Evolutionary conservation across 2,113 vertebrate genomes (phyloP), one percentile per base, ranked within the genome.

Genomic region (Charina bottae): DNA sequence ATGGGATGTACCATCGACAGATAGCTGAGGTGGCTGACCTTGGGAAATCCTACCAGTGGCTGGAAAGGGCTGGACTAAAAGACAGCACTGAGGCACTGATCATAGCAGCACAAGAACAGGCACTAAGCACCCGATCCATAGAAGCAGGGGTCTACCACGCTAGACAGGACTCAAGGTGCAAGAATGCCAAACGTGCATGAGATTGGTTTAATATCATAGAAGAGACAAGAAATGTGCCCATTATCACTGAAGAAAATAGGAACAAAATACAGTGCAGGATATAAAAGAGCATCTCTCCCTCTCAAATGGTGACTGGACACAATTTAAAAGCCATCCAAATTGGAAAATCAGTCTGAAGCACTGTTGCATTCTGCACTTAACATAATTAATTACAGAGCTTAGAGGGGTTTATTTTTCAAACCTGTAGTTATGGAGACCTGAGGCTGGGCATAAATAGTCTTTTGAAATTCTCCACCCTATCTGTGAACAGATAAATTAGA

Each of bases 171-270:
- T n/a, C n/a, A n/a, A n/a, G n/a, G n/a, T n/a, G n/a, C n/a, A n/a
- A 89, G 24, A 89, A 89, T 89, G 89, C 37, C 49, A 89, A 89
- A 21, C n/a, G 37, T 78, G 68, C 19, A 23, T 87, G n/a, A 55
- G 62, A 55, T 37, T 72, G 68, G 64, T 10, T 11, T 37, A 56
- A 89, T 89, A 89, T n/a, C 28, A 72, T 2, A 55, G 49, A 54
- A 89, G 68, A 55, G 15, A 49, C 53, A 78, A 78, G n/a, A 78
- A 26, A 78, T 78, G 19, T 72, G 64, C 9, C n/a, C 26, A 6
- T 55, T n/a, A 37, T 15, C 53, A 58, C 58, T 28, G 19, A 56
- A 78, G 89, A 83, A 19, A 28, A 24, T 83, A 55, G 17, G 24
- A 54, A 68, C 7, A n/a, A 83, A 37, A 83, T 17, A 19, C 13